phyloP scores from a whole-genome alignment of 2,797 vertebrate species.

The Euphonia xanthogaster region DNA sequence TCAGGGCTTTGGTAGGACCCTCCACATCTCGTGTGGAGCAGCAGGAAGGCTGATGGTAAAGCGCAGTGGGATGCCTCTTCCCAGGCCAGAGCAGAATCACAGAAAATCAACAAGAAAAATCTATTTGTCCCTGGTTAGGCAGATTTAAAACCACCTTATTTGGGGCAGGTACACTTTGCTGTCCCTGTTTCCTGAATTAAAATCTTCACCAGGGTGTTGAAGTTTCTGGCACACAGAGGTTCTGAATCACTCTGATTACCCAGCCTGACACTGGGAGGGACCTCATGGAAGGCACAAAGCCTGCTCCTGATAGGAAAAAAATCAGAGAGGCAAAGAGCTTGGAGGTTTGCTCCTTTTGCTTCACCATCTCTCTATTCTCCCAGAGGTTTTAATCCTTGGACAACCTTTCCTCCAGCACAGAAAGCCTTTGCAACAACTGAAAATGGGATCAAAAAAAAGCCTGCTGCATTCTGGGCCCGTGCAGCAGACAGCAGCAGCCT shows the following conservation, averaged over 20 bases:
- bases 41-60: neutral
- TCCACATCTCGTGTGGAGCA: neutral
- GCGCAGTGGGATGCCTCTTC: neutral
- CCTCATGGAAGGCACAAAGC: neutral
- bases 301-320: neutral
- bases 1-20: slow-evolving; percentile 44
- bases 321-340: neutral
- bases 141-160: neutral
- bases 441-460: neutral
- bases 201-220: neutral
- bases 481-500: neutral
- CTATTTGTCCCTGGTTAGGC: neutral
- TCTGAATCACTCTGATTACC: too few relatives aligned
- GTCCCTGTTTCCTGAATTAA: neutral
- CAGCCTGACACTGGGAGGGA: neutral
- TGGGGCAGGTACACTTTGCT: neutral
- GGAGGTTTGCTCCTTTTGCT: neutral
- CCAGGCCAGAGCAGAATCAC: neutral
- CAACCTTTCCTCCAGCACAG: neutral
- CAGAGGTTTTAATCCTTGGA: neutral
- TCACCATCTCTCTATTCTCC: neutral
- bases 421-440: neutral
- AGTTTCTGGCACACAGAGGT: neutral
- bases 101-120: neutral
- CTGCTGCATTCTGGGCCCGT: neutral